These are phyloP conservation scores for Ecliptopera silaceata DNA, from an alignment of 2,888 invertebrate species.

Conservation along the genomic window DNA sequence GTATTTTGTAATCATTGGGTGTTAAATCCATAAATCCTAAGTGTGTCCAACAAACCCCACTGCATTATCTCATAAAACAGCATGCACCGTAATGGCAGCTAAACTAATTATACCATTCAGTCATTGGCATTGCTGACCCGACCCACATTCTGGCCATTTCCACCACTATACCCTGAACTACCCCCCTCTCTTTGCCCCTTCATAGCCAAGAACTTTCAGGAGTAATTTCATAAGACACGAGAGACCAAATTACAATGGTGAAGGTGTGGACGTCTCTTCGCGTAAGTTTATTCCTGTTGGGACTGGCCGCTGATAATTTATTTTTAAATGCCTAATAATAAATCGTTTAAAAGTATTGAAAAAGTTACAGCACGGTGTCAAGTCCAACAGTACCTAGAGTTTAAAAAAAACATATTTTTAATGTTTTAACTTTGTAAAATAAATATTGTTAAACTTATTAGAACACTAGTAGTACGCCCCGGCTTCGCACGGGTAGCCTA, in stretches of 20 bases:
- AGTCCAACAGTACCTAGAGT: neutral
- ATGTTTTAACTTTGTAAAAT: too few relatives aligned
- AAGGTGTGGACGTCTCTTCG: slow-evolving; percentile 30
- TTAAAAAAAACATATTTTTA: too few relatives aligned
- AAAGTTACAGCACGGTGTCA: neutral
- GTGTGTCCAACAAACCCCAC: too few relatives aligned
- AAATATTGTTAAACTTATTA: too few relatives aligned
- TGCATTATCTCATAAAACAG: neutral
- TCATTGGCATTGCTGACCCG: slow-evolving; percentile 47
- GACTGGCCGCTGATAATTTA: slow-evolving; percentile 31
- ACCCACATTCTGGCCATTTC: slow-evolving; percentile 41
- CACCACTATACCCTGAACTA: slow-evolving; percentile 37
- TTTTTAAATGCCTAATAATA: slow-evolving; percentile 35
- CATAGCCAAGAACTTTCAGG: neutral
- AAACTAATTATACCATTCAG: slow-evolving; percentile 45
- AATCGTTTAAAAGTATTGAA: slow-evolving; percentile 3
- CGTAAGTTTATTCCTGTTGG: slow-evolving; percentile 42
- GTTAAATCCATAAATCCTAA: too few relatives aligned
- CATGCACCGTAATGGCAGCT: slow-evolving; percentile 33
- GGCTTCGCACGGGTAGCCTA: too few relatives aligned
- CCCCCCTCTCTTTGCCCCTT: slow-evolving; percentile 13
- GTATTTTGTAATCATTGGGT: neutral
- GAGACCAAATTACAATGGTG: slow-evolving; percentile 36
- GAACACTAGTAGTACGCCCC: too few relatives aligned
- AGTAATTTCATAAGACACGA: slow-evolving; percentile 6